These are phyloP conservation scores for Hirtodrosophila confusa DNA, from an alignment of 2,888 invertebrate species.

Conservation along the genomic window DNA sequence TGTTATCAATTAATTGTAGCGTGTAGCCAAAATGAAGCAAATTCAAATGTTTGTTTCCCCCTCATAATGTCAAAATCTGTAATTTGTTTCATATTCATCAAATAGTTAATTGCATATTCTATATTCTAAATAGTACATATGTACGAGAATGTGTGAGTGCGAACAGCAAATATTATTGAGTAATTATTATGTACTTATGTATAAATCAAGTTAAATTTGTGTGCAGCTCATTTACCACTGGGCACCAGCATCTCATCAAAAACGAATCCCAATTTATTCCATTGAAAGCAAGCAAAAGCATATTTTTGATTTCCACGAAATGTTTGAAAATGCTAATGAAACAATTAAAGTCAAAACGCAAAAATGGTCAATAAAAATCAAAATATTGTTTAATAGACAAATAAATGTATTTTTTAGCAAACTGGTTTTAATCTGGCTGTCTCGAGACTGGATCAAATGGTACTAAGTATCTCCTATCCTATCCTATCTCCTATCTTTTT, in stretches of 20 bases:
- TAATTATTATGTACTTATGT: slow-evolving; percentile 21
- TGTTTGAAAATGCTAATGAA: slow-evolving; percentile 25
- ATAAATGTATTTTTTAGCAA: slow-evolving; percentile 47
- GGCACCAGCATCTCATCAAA: slow-evolving; percentile 10
- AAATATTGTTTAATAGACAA: slow-evolving; percentile 75
- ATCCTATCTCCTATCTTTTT: too few relatives aligned
- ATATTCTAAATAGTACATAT: slow-evolving; percentile 17
- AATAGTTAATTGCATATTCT: slow-evolving; percentile 44
- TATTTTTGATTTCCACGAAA: slow-evolving; percentile 9
- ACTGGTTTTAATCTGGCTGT: slow-evolving; percentile 13
- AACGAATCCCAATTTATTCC: neutral
- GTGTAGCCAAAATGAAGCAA: slow-evolving; percentile 44
- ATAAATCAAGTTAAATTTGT: slow-evolving; percentile 37
- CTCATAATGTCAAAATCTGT: slow-evolving; percentile 6
- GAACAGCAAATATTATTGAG: slow-evolving; percentile 28
- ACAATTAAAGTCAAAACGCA: slow-evolving; percentile 33
- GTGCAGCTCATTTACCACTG: slow-evolving; percentile 20
- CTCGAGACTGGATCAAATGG: too few relatives aligned
- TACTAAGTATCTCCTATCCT: too few relatives aligned
- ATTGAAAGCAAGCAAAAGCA: neutral
- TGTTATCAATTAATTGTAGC: slow-evolving; percentile 57
- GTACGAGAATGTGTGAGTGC: slow-evolving; percentile 10
- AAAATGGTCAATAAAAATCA: slow-evolving; percentile 68
- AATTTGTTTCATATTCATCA: slow-evolving; percentile 30
- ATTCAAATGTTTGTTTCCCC: slow-evolving; percentile 28